These are phyloP conservation scores for Hormiphora californensis DNA, from an alignment of 37 sponge, comb jelly and placozoan species.

Conservation along the genomic window DNA sequence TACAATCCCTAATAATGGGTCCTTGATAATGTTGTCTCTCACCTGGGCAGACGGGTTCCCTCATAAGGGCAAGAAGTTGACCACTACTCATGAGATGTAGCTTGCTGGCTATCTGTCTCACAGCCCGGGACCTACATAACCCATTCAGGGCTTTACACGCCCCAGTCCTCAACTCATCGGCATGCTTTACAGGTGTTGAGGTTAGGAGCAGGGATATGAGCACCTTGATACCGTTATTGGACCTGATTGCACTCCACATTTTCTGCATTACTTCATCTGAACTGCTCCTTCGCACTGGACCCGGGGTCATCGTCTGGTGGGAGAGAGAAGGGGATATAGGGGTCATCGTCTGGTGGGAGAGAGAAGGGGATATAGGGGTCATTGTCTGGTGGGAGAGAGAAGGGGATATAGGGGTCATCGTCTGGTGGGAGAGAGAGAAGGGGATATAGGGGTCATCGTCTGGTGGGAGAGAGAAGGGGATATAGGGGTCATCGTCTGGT, in stretches of 20 bases:
- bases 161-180: background rate
- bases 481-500: no score
- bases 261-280: conserved; percentile 24
- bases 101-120: conserved; percentile 4
- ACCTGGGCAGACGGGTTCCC: conserved; percentile 3
- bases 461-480: no score
- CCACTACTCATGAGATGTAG: conserved; percentile 43
- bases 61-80: conserved; percentile 3
- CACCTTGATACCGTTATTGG: conserved; percentile 32
- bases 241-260: conserved; percentile 9
- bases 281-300: background rate
- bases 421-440: no score
- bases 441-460: conserved; percentile 21
- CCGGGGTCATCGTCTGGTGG: background rate
- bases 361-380: no score
- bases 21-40: background rate
- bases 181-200: background rate
- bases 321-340: no score
- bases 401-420: no score
- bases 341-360: no score
- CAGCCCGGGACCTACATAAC: background rate
- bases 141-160: conserved; percentile 37
- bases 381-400: no score
- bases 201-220: conserved; percentile 33
- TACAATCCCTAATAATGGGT: background rate